Evolutionary conservation across 2,888 invertebrate species (phyloP).

Genomic region (Yponomeuta cagnagella): DNA sequence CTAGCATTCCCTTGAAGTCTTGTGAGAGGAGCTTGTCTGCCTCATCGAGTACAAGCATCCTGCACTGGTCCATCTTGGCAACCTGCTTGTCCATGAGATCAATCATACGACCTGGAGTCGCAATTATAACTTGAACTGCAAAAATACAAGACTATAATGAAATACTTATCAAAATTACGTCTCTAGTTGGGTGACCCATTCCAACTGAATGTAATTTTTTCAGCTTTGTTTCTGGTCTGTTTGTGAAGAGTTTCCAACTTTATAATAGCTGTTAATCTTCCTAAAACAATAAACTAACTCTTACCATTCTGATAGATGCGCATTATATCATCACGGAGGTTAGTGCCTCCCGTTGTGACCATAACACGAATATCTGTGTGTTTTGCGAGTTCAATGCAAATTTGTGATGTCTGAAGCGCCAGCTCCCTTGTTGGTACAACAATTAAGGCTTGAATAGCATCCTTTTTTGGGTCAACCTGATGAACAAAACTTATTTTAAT

Average conservation of each 20-base stretch:
- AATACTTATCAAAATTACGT: no score
- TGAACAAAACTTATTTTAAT: slow-evolving; percentile 22
- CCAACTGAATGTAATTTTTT: no score
- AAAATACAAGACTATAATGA: slow-evolving; percentile 24
- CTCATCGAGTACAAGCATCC: slow-evolving; percentile 98
- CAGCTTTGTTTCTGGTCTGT: no score
- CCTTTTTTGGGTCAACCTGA: slow-evolving; percentile 87
- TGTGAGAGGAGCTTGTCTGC: slow-evolving; percentile 99
- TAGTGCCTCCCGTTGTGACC: slow-evolving; percentile 99
- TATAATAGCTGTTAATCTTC: no score
- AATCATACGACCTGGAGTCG: slow-evolving; percentile 98
- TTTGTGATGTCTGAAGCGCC: slow-evolving; percentile 99
- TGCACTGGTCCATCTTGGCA: slow-evolving; percentile 96
- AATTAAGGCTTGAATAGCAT: slow-evolving; percentile 97
- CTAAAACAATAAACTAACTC: slow-evolving; percentile 17
- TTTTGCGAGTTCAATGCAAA: slow-evolving; percentile 98
- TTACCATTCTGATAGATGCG: slow-evolving; percentile 98
- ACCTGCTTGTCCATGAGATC: slow-evolving; percentile 99
- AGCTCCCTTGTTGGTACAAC: slow-evolving; percentile 99
- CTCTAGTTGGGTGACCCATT: no score
- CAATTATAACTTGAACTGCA: slow-evolving; percentile 97
- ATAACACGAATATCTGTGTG: slow-evolving; percentile 98
- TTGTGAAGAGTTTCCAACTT: no score
- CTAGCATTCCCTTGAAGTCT: slow-evolving; percentile 99
- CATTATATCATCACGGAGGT: slow-evolving; percentile 98